Base-by-base conservation (phyloP, 2,113 vertebrate genomes). In the Dipodomys ordii region DNA sequence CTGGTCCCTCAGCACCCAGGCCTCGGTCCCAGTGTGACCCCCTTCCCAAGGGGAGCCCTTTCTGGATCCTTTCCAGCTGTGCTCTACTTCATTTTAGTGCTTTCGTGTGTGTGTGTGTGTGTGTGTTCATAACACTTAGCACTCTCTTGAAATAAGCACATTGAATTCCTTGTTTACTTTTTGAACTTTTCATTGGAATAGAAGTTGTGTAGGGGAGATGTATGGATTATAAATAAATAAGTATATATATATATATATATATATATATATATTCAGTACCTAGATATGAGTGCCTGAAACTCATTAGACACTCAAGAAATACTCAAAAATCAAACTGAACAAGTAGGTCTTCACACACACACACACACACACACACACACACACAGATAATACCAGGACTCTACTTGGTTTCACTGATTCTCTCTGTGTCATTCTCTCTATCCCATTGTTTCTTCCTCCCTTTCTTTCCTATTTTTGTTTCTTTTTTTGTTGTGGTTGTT, bases 11-110 rank as follows among this genome's bases (percentile, higher is more conserved):
- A 30, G 35, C 77, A 32, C 27, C 28, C 0, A 19, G 32, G 30
- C 12, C 25, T 80, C 11, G 20, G 88, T 1, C 23, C 20, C 44
- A 13, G 4, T 3, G 4, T n/a, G 2, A 3, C 10, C 18, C 6
- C 7, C 16, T 23, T 67, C 5, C n/a, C 60, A 27, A 11, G 35
- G 62, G 19, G 3, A 11, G 44, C 53, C 15, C 65, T 35, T 67
- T 13, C 13, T 13, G 1, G 12, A 57, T 57, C 53, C 72, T 11
- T 89, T 78, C 35, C 11, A 46, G 23, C 15, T 19, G 15, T 20
- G 19, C 6, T 27, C 7, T 9, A 4, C n/a, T 35, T 64, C 28
- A 6, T 1, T 16, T 18, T 1, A 22, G 3, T 1, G 3, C 7
- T 19, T 28, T 32, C 4, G 1, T 28, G 11, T 76, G 15, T 57